Evolutionary conservation across 2,888 invertebrate genomes (phyloP).

Genomic region (Arenicola marina): DNA sequence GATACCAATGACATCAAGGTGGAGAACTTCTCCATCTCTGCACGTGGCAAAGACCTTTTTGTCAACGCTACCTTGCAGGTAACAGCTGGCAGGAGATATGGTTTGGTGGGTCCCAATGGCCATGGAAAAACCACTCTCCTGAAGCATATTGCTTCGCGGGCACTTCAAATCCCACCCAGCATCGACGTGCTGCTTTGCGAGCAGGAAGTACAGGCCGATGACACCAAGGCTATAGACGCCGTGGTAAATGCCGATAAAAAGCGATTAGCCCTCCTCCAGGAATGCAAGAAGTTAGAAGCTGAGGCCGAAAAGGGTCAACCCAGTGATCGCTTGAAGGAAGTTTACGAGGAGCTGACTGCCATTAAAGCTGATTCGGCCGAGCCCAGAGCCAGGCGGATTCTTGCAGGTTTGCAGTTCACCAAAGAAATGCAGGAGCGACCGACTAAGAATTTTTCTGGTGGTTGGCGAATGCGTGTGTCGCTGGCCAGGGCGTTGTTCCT

Average conservation of each 20-base stretch:
- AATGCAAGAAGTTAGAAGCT: slow-evolving; percentile 64
- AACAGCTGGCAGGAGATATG: slow-evolving; percentile 91
- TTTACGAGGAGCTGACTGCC: slow-evolving; percentile 92
- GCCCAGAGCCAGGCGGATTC: slow-evolving; percentile 89
- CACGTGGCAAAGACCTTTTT: slow-evolving; percentile 96
- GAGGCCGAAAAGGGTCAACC: slow-evolving; percentile 69
- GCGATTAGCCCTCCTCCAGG: slow-evolving; percentile 76
- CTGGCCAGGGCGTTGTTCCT: slow-evolving; percentile 90
- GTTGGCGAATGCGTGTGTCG: slow-evolving; percentile 99
- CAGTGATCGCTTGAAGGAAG: slow-evolving; percentile 75
- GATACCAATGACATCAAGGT: slow-evolving; percentile 97
- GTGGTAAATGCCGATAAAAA: slow-evolving; percentile 92
- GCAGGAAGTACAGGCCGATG: slow-evolving; percentile 94
- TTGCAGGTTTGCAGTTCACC: slow-evolving; percentile 93
- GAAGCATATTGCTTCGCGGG: slow-evolving; percentile 87
- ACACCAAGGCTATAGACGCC: slow-evolving; percentile 88
- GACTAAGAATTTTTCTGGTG: slow-evolving; percentile 73
- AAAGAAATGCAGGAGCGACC: slow-evolving; percentile 81
- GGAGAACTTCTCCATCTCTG: slow-evolving; percentile 96
- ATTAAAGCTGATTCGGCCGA: slow-evolving; percentile 98
- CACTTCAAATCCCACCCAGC: slow-evolving; percentile 91
- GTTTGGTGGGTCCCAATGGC: slow-evolving; percentile 97
- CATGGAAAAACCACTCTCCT: slow-evolving; percentile 98
- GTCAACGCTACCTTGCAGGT: slow-evolving; percentile 93
- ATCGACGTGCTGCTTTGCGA: slow-evolving; percentile 97